These are phyloP conservation scores for Xenopus borealis DNA, from an alignment of 2,113 vertebrate species.

Conservation along the genomic window DNA sequence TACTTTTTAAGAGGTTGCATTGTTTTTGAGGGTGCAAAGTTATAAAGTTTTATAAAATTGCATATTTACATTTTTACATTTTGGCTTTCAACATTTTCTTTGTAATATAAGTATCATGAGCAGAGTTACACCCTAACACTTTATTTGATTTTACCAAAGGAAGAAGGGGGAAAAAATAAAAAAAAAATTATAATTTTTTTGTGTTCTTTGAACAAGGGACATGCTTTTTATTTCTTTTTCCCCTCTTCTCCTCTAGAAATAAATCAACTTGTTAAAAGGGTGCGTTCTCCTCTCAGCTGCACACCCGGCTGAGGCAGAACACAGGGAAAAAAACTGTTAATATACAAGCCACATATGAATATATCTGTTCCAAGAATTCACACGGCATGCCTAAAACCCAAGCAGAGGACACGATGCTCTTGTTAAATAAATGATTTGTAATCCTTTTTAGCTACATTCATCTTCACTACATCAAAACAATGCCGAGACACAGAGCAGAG, in stretches of 20 bases:
- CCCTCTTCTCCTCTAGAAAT: conserved; percentile 40
- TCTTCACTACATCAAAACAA: conserved; percentile 47
- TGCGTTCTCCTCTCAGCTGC: conserved; percentile 23
- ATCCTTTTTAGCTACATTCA: conserved; percentile 47
- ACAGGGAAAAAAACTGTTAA: conserved; percentile 37
- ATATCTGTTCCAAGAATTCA: conserved; percentile 48
- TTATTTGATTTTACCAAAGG: not conserved
- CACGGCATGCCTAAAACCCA: conserved; percentile 45
- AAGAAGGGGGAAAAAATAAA: too few relatives aligned
- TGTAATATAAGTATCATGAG: too few relatives aligned
- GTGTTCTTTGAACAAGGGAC: conserved; percentile 30
- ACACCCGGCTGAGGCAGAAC: conserved; percentile 25
- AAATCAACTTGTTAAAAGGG: conserved; percentile 48
- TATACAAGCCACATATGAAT: conserved; percentile 48
- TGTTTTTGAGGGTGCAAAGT: too few relatives aligned
- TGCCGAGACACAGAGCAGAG: conserved; percentile 37
- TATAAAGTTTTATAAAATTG: too few relatives aligned
- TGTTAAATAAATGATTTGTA: conserved; percentile 48
- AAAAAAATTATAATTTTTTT: too few relatives aligned
- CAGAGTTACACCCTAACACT: not conserved
- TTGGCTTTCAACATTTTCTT: too few relatives aligned
- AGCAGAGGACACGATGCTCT: conserved; percentile 42
- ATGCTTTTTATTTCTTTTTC: conserved; percentile 30
- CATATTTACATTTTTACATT: too few relatives aligned
- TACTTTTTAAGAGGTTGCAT: too few relatives aligned